These are phyloP conservation scores for Drosophila demipolita DNA, from an alignment of 2,888 invertebrate genomes.

Conservation along the genomic window DNA sequence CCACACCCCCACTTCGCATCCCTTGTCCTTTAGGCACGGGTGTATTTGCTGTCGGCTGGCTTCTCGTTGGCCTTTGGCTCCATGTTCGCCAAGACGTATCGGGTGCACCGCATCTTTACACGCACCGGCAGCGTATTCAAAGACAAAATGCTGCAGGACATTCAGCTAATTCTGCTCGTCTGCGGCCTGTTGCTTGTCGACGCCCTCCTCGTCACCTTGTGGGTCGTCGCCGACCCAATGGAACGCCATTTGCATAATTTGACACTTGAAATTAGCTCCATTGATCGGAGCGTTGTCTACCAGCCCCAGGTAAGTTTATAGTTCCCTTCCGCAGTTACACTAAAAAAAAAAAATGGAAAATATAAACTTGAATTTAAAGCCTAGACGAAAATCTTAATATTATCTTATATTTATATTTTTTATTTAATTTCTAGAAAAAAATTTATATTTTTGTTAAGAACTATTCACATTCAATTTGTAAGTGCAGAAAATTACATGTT, in stretches of 20 bases:
- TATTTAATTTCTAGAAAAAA: neutral
- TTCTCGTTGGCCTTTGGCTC: conserved; percentile 97
- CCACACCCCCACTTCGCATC: neutral
- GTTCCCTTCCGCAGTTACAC: neutral
- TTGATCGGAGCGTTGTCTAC: conserved; percentile 92
- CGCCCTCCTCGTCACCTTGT: conserved; percentile 92
- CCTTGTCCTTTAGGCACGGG: conserved; percentile 88
- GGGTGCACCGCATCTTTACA: conserved; percentile 96
- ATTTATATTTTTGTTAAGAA: neutral
- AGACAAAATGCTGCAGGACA: conserved; percentile 95
- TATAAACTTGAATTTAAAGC: neutral
- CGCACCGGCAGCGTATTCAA: conserved; percentile 93
- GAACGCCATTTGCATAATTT: conserved; percentile 93
- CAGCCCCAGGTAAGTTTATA: conserved; percentile 90
- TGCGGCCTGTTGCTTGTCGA: conserved; percentile 93
- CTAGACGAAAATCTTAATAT: neutral
- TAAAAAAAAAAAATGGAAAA: neutral
- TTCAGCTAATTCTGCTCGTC: conserved; percentile 93
- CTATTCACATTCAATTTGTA: neutral
- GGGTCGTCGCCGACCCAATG: conserved; percentile 95
- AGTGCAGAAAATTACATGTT: neutral
- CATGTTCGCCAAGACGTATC: conserved; percentile 97
- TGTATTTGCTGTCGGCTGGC: conserved; percentile 94
- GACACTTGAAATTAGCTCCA: conserved; percentile 91
- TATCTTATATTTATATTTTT: neutral